Conservation (phyloP, 2,113 vertebrate species). For the Bostrychus sinensis region DNA sequence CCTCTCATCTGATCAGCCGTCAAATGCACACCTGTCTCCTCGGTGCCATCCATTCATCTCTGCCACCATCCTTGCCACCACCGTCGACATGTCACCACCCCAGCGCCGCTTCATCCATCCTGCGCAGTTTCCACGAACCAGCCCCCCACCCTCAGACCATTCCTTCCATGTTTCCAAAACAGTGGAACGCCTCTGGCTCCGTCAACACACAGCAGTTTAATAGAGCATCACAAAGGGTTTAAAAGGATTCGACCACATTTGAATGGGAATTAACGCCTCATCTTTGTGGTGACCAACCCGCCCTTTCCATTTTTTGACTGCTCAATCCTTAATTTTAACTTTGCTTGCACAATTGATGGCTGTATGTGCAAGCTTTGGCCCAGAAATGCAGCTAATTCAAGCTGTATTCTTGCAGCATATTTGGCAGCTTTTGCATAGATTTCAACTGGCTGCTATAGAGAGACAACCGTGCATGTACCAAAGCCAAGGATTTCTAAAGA, state of each 20-base stretch:
- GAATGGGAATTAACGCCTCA: not conserved
- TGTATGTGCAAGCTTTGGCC: constrained; percentile 20
- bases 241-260: not conserved
- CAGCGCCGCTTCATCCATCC: constrained; percentile 9
- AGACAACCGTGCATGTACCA: constrained; percentile 40
- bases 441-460: constrained; percentile 52
- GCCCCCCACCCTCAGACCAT: not conserved
- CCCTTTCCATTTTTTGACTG: not conserved
- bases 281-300: not conserved
- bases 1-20: constrained; percentile 55
- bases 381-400: constrained; percentile 34
- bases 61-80: not conserved
- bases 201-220: constrained; percentile 11
- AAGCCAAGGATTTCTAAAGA: constrained; percentile 18
- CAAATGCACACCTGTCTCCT: constrained; percentile 50
- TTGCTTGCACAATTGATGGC: constrained; percentile 7
- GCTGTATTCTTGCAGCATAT: constrained; percentile 49
- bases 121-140: constrained; percentile 38
- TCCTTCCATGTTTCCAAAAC: not conserved
- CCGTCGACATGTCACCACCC: not conserved
- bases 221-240: not conserved
- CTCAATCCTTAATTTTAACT: constrained; percentile 1
- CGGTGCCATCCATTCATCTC: constrained; percentile 43
- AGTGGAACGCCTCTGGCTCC: not conserved
- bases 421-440: constrained; percentile 49